Evolutionary conservation across 2,888 invertebrate species (phyloP), one percentile per base, ranked within the genome.

Genomic region (Nasonia oneida): DNA sequence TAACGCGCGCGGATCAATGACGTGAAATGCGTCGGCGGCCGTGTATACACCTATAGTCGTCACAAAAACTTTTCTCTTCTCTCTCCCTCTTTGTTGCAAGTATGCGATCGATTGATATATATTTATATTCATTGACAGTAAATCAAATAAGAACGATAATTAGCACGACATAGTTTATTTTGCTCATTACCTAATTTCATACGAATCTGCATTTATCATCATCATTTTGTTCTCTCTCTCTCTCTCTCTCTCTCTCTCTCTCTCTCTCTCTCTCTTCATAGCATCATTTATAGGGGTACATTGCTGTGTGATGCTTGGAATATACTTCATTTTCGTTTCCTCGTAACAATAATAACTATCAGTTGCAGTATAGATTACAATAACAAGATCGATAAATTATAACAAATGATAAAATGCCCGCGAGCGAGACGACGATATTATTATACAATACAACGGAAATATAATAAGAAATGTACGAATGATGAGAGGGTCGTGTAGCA

Each of bases 151-250:
- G 73, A 75, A 81, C 82, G 33, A 78, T 81, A 85, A 79, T 83
- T 78, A 86, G 75, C 86, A 86, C 74, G 82, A 83, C 74, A 79
- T 83, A 79, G 64, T 86, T 86, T 86, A 83, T 86, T 86, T 80
- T 71, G 61, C 67, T 85, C 78, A 64, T 73, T 79, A 77, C 67
- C 81, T 85, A 81, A 81, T 71, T 77, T 81, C 81, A 84, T 81
- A 85, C 47, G 81, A 81, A 71, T 81, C 29, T 29, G 29, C 57
- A 61, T 77, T 79, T n/a, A 71, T 61, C 61, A 76, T 61, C 50
- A 50, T 3, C 10, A 10, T 57, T 57, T 79, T 42, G 23, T 23
- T 79, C 6, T 47, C 29, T 29, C 29, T 29, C 1, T 29, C 29
- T 29, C 29, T 50, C n/a, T 61, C 75, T 53, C 29, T 29, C 1